phyloP scores from a whole-genome alignment of 1,140 invertebrate species.

The Periplaneta americana region DNA sequence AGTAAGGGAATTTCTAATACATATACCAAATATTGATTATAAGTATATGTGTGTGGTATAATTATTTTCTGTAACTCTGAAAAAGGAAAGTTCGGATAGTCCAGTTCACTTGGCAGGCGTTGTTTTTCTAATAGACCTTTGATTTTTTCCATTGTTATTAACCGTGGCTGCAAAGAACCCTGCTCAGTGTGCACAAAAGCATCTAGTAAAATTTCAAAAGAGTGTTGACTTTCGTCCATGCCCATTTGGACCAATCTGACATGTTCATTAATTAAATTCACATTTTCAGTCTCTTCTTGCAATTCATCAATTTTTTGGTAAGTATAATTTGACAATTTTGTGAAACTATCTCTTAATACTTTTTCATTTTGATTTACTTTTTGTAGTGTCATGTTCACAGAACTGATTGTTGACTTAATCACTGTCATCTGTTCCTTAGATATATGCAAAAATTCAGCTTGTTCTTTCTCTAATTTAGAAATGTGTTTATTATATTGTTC shows the following conservation, averaged over 20 bases:
- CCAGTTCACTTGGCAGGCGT: constrained; percentile 14
- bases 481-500: background rate
- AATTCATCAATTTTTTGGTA: background rate
- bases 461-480: no score
- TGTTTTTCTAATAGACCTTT: constrained; percentile 24
- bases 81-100: constrained; percentile 20
- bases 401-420: no score
- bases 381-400: background rate
- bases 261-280: background rate
- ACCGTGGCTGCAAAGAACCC: background rate
- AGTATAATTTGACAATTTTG: no score
- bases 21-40: background rate
- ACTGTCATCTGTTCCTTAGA: no score
- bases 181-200: constrained; percentile 7
- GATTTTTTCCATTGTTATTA: constrained; percentile 19
- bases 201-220: background rate
- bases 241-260: background rate
- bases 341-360: no score
- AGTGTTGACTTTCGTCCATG: background rate
- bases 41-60: background rate
- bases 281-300: background rate
- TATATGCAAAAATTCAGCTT: no score
- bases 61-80: constrained; percentile 18
- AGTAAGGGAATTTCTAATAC: constrained; percentile 9
- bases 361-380: background rate